Percentiles rank a stretch among this genome's conserved stretches.
phyloP scores from a whole-genome alignment of 1,140 invertebrate species.

The Zaprionus kolodkinae region DNA sequence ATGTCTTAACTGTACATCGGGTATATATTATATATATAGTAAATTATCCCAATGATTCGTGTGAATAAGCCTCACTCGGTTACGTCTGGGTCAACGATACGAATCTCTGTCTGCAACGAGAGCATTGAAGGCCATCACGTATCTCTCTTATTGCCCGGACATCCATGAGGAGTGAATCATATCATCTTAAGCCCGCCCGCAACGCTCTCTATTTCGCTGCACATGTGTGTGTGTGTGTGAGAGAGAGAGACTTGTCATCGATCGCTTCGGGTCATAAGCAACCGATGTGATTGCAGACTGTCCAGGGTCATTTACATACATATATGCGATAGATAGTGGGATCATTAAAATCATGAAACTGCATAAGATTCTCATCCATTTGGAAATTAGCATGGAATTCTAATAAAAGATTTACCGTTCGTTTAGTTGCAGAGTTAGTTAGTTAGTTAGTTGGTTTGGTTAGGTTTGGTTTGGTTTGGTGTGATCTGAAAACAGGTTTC shows the following conservation, averaged over 20 bases:
- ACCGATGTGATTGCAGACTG: background rate
- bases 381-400: conserved; percentile 72
- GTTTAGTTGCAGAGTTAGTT: conserved; percentile 48
- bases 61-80: conserved; percentile 51
- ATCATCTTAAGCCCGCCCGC: conserved; percentile 45
- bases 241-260: background rate
- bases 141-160: conserved; percentile 63
- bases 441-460: background rate
- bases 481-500: conserved; percentile 67
- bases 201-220: conserved; percentile 1
- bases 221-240: background rate
- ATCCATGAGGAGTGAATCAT: conserved; percentile 70
- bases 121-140: conserved; percentile 74
- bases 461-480: background rate
- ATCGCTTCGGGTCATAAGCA: background rate
- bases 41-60: conserved; percentile 46
- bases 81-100: conserved; percentile 66
- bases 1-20: background rate
- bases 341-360: conserved; percentile 40
- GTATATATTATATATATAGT: background rate
- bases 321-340: conserved; percentile 38
- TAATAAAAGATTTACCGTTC: conserved; percentile 76
- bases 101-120: conserved; percentile 75
- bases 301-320: conserved; percentile 9
- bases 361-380: conserved; percentile 20